A percentile compares a stretch with the other conserved stretches of the same genome.
phyloP scores from a whole-genome alignment of 1,140 invertebrate genomes.

The Schmidtea mediterranea region DNA sequence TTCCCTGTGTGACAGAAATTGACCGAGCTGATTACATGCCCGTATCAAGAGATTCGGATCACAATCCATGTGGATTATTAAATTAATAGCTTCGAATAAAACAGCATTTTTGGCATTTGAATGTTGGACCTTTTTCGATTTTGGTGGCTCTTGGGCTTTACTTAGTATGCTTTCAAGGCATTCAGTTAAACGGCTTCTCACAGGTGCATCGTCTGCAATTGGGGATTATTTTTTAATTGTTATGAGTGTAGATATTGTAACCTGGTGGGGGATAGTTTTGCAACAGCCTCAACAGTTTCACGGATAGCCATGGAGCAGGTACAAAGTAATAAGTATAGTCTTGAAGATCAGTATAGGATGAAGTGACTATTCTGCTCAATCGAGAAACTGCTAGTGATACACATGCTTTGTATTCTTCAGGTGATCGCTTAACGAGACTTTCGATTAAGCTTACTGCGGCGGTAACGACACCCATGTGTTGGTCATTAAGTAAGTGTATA shows the following conservation, averaged over 20 bases:
- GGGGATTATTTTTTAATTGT: no score
- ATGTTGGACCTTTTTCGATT: conserved; percentile 99
- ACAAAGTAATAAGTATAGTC: conserved; percentile 99
- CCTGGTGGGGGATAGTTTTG: conserved; percentile 36
- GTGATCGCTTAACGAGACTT: conserved; percentile 85
- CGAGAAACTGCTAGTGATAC: conserved; percentile 85
- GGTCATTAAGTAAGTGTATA: conserved; percentile 90
- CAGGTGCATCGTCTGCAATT: conserved; percentile 57
- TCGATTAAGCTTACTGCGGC: conserved; percentile 91
- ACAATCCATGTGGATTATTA: conserved; percentile 95
- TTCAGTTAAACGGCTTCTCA: conserved; percentile 72
- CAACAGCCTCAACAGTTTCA: conserved; percentile 72
- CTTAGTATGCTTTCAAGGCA: conserved; percentile 98
- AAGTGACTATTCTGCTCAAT: conserved; percentile 53
- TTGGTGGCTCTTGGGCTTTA: conserved; percentile 94
- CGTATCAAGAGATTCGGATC: conserved; percentile 84
- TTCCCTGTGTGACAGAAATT: conserved; percentile 89
- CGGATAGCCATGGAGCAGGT: conserved; percentile 93
- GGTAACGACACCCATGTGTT: conserved; percentile 93
- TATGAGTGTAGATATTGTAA: not conserved
- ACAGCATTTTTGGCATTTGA: conserved; percentile 99
- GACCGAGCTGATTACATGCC: conserved; percentile 90
- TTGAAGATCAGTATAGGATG: conserved; percentile 86
- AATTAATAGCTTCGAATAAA: conserved; percentile 91
- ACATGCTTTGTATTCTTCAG: conserved; percentile 95